phyloP scores from a whole-genome alignment of 2,113 vertebrate genomes.

The Brachypodius melanocephalos region DNA sequence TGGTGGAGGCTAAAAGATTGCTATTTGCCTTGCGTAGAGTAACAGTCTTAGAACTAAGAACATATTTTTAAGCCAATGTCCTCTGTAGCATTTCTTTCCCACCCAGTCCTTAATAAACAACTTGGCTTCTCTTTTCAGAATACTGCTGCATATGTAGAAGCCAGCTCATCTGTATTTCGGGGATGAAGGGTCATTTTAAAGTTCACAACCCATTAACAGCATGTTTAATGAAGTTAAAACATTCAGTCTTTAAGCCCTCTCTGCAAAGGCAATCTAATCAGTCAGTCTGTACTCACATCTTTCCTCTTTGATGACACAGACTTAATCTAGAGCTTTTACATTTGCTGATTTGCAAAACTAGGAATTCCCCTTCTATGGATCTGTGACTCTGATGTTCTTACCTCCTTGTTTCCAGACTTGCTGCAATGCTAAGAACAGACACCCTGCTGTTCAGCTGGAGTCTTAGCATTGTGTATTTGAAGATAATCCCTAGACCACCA shows the following conservation, averaged over 20 bases:
- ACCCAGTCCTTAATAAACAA: neutral
- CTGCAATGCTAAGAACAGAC: neutral
- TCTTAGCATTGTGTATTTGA: slow-evolving; percentile 2
- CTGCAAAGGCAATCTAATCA: neutral
- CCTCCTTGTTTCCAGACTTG: neutral
- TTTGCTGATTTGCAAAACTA: neutral
- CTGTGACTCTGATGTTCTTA: neutral
- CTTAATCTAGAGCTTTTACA: neutral
- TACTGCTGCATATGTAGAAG: neutral
- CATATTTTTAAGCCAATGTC: neutral
- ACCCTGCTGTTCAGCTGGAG: neutral
- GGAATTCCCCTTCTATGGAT: neutral
- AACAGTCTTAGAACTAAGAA: neutral
- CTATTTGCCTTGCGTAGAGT: neutral
- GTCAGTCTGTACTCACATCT: neutral
- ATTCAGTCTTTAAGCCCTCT: neutral
- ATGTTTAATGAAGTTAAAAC: neutral
- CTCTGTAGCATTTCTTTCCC: neutral
- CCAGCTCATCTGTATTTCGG: neutral
- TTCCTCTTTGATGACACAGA: neutral
- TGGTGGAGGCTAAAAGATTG: neutral
- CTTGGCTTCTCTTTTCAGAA: neutral
- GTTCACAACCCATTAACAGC: neutral
- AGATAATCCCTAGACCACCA: slow-evolving; percentile 42
- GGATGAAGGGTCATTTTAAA: neutral